A percentile compares a stretch with the other conserved stretches of the same genome.
These are phyloP conservation scores for Hyles vespertilio DNA, from an alignment of 1,140 invertebrate species.

Conservation along the genomic window DNA sequence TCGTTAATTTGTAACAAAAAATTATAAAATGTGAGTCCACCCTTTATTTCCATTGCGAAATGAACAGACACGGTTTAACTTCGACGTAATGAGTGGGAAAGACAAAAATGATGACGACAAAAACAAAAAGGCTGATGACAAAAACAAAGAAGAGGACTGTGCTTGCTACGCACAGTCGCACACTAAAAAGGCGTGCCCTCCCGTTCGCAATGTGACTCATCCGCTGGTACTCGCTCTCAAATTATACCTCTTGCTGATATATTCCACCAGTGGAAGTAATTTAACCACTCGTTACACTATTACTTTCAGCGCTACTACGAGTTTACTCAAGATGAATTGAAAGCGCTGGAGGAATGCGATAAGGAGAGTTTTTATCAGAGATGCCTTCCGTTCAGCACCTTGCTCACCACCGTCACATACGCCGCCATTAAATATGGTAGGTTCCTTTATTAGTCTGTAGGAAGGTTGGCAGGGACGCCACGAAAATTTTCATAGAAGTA, in stretches of 20 bases:
- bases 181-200: conserved; percentile 39
- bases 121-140: conserved; percentile 33
- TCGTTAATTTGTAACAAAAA: conserved; percentile 6
- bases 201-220: conserved; percentile 52
- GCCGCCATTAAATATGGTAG: conserved; percentile 51
- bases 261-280: too few relatives aligned
- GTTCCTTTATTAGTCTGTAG: conserved; percentile 9
- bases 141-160: conserved; percentile 44
- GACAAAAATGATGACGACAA: conserved; percentile 34
- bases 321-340: conserved; percentile 59
- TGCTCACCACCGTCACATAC: conserved; percentile 48
- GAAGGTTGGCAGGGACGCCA: conserved; percentile 31
- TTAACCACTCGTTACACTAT: not conserved
- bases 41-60: conserved; percentile 18
- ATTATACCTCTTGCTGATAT: not conserved
- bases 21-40: conserved; percentile 14
- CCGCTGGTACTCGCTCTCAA: conserved; percentile 38
- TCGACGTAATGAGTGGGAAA: conserved; percentile 41
- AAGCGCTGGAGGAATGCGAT: conserved; percentile 64
- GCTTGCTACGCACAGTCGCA: conserved; percentile 35
- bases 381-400: conserved; percentile 55
- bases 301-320: conserved; percentile 64
- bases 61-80: conserved; percentile 11
- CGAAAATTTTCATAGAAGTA: conserved; percentile 67
- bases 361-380: conserved; percentile 64